phyloP scores from a whole-genome alignment of 2,888 invertebrate genomes.

The Hypsopygia costalis region DNA sequence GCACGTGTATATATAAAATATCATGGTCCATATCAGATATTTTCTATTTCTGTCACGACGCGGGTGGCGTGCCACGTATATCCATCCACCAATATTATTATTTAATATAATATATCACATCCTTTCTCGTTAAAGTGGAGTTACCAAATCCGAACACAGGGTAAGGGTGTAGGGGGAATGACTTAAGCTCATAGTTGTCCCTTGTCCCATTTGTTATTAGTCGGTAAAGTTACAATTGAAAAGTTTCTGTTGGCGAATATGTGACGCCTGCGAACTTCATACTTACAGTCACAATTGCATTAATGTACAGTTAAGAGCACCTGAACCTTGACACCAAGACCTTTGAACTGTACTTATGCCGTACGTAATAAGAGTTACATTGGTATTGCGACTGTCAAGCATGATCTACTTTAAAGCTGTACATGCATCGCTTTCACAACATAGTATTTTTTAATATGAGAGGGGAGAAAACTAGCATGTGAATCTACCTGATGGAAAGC shows the following conservation, averaged over 20 bases:
- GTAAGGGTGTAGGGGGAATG: background rate
- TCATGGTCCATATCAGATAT: slow-evolving; percentile 60
- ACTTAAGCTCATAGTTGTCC: slow-evolving; percentile 14
- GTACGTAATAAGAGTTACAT: too few relatives aligned
- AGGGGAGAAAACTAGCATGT: too few relatives aligned
- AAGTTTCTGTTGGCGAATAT: slow-evolving; percentile 28
- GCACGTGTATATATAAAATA: too few relatives aligned
- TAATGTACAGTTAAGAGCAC: too few relatives aligned
- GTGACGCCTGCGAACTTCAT: background rate
- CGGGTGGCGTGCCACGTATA: slow-evolving; percentile 52
- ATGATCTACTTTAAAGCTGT: too few relatives aligned
- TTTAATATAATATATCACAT: slow-evolving; percentile 50
- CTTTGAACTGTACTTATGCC: too few relatives aligned
- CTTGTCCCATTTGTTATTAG: slow-evolving; percentile 14
- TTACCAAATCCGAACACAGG: slow-evolving; percentile 23
- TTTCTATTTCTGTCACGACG: slow-evolving; percentile 67
- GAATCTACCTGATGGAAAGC: too few relatives aligned
- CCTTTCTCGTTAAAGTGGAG: slow-evolving; percentile 47
- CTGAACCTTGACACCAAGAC: too few relatives aligned
- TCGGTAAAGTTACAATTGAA: slow-evolving; percentile 29
- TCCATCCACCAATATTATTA: slow-evolving; percentile 53
- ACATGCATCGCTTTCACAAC: too few relatives aligned
- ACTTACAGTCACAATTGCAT: background rate
- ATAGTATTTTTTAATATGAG: too few relatives aligned
- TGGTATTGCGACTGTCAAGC: too few relatives aligned